Percentiles rank a stretch among this genome's conserved stretches.
These are phyloP conservation scores for Xanthia togata DNA, from an alignment of 2,888 invertebrate species.

Conservation along the genomic window DNA sequence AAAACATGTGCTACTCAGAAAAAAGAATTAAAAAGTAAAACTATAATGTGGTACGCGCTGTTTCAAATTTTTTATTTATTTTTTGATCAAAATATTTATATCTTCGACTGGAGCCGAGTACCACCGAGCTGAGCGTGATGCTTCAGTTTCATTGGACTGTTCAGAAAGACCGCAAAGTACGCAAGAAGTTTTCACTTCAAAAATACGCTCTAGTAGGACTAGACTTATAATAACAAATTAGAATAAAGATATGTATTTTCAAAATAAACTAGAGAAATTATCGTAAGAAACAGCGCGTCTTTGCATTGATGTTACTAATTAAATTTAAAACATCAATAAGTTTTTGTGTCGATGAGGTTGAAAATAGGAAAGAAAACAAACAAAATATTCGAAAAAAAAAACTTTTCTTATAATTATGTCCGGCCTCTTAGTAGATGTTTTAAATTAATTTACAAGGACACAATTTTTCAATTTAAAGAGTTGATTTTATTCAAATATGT, in stretches of 20 bases:
- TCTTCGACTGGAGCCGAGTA: neutral
- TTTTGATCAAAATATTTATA: neutral
- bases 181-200: neutral
- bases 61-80: neutral
- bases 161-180: neutral
- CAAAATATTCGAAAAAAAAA: accelerated
- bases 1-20: neutral
- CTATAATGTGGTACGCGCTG: neutral
- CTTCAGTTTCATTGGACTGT: neutral
- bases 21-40: neutral
- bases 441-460: too few relatives aligned
- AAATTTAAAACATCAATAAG: neutral
- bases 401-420: neutral
- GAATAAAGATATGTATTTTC: neutral
- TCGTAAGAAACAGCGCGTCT: conserved; percentile 10
- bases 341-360: neutral
- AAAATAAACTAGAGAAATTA: neutral
- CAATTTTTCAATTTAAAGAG: conserved; percentile 16
- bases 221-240: neutral
- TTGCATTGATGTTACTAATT: neutral
- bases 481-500: conserved; percentile 33
- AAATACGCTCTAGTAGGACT: neutral
- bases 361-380: neutral
- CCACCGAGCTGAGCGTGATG: neutral
- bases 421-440: neutral